phyloP scores from a whole-genome alignment of 2,797 vertebrate genomes.

The Girardinus metallicus region DNA sequence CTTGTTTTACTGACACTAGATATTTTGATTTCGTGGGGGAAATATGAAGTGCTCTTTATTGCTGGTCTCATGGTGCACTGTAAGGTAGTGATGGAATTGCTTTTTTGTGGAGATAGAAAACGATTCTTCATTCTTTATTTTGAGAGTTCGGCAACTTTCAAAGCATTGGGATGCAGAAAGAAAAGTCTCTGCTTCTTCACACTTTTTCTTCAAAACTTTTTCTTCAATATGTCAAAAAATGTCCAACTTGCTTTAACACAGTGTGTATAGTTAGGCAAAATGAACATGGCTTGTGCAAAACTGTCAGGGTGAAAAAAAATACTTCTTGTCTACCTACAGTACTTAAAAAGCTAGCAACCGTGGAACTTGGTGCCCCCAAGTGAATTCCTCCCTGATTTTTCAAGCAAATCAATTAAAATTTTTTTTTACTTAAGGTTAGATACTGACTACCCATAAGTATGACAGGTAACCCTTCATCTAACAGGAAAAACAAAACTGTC shows the following conservation, averaged over 20 bases:
- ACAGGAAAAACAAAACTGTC: background rate
- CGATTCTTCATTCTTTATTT: background rate
- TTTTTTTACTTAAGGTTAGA: background rate
- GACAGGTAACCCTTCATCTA: background rate
- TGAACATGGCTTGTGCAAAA: background rate
- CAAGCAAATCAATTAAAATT: background rate
- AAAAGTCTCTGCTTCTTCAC: background rate
- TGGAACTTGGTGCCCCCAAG: background rate
- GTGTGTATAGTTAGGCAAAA: background rate
- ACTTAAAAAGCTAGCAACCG: background rate
- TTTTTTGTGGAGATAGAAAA: background rate
- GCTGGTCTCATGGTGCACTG: no score
- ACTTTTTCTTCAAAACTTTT: background rate
- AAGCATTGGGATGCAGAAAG: background rate
- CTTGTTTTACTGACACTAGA: background rate
- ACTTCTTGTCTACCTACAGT: background rate
- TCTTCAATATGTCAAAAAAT: background rate
- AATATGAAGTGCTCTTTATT: background rate
- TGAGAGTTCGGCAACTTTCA: background rate
- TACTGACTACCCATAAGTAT: background rate
- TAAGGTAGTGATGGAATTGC: background rate
- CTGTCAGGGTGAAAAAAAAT: background rate
- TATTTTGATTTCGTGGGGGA: background rate
- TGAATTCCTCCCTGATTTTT: background rate
- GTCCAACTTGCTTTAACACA: background rate